Conservation (phyloP, 2,888 invertebrate species). For the Orchesella flavescens region DNA sequence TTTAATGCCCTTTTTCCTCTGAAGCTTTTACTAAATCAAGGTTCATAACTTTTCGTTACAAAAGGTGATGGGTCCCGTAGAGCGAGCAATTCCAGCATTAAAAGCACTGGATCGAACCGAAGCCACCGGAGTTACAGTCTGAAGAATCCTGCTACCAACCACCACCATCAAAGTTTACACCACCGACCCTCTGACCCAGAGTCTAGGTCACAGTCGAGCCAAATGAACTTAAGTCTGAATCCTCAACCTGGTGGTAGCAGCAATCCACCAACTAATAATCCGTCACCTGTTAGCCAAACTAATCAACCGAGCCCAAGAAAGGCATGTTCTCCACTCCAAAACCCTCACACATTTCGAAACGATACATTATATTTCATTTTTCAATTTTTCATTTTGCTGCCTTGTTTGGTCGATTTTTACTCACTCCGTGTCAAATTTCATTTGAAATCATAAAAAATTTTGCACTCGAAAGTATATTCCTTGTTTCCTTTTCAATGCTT, state of each 20-base stretch:
- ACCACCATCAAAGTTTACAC: conserved; percentile 67
- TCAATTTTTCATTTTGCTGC: no score
- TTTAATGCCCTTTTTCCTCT: neutral
- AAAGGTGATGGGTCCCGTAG: conserved; percentile 65
- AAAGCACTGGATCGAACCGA: conserved; percentile 67
- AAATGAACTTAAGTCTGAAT: conserved; percentile 54
- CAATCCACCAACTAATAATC: conserved; percentile 22
- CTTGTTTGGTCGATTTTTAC: no score
- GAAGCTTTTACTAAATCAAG: neutral
- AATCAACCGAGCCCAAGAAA: conserved; percentile 47
- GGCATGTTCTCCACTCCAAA: conserved; percentile 16
- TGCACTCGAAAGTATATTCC: no score
- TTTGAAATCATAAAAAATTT: no score
- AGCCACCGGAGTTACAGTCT: conserved; percentile 70
- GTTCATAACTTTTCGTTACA: neutral
- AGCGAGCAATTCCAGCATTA: conserved; percentile 70
- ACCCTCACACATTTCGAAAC: neutral
- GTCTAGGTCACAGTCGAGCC: conserved; percentile 57
- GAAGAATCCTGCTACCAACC: conserved; percentile 67
- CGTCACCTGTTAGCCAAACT: conserved; percentile 47
- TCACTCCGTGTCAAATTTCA: no score
- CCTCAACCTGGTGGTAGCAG: conserved; percentile 32
- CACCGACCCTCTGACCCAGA: conserved; percentile 71
- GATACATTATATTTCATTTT: neutral
- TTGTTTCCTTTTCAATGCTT: no score